Percentiles rank a stretch among this genome's conserved stretches.
phyloP scores from a whole-genome alignment of 1,140 invertebrate species.

The Danaus melanippus region DNA sequence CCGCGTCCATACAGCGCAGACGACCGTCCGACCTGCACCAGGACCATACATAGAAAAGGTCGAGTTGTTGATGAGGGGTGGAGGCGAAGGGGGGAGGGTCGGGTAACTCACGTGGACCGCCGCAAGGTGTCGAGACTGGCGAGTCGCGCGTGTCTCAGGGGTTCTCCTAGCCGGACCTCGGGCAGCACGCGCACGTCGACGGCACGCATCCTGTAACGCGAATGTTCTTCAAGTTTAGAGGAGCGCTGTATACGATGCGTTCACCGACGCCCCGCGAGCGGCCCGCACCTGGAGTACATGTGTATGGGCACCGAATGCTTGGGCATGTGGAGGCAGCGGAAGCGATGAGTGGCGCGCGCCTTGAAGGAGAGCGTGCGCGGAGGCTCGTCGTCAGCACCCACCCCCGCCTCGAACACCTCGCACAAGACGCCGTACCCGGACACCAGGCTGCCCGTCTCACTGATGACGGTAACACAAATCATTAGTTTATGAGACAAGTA shows the following conservation, averaged over 20 bases:
- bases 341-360: constrained; percentile 51
- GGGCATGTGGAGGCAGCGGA: constrained; percentile 35
- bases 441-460: constrained; percentile 33
- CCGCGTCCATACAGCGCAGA: constrained; percentile 61
- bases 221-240: background rate
- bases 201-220: constrained; percentile 29
- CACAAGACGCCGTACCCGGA: constrained; percentile 61
- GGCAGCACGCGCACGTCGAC: constrained; percentile 39
- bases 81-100: background rate
- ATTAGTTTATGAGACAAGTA: background rate
- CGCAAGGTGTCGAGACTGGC: constrained; percentile 36
- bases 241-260: background rate
- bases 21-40: constrained; percentile 26
- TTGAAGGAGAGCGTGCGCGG: constrained; percentile 38
- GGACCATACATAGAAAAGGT: constrained; percentile 1
- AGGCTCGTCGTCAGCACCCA: constrained; percentile 15
- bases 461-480: constrained; percentile 11
- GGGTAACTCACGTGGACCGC: constrained; percentile 10
- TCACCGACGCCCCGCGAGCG: background rate
- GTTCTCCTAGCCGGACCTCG: constrained; percentile 31
- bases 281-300: constrained; percentile 25
- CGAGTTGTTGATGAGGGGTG: background rate
- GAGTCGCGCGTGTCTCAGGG: constrained; percentile 37
- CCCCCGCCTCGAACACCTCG: constrained; percentile 50
- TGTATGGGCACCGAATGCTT: constrained; percentile 24